Conservation (phyloP, 2,797 vertebrate genomes). For the Clangula hyemalis region DNA sequence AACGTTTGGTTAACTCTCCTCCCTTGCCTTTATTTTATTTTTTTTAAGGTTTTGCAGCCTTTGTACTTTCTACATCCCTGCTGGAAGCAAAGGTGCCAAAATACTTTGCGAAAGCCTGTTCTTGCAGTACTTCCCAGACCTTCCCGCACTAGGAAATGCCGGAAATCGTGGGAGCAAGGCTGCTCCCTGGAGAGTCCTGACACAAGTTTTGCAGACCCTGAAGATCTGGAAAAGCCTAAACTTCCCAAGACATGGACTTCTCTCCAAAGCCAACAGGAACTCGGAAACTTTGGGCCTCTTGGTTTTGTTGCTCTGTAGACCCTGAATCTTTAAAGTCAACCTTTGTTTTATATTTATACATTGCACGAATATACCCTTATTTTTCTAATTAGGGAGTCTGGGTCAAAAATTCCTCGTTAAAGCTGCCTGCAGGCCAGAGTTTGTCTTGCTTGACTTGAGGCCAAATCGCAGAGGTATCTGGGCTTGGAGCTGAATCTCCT, state of each 20-base stretch:
- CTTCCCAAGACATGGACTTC: neutral
- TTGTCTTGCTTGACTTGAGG: constrained; percentile 42
- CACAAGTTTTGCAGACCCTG: constrained; percentile 7
- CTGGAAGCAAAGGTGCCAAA: constrained; percentile 49
- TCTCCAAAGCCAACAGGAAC: constrained; percentile 58
- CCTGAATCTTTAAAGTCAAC: neutral
- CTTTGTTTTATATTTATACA: constrained; percentile 9
- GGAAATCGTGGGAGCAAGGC: constrained; percentile 39
- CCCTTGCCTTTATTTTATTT: neutral
- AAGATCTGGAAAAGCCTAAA: constrained; percentile 45
- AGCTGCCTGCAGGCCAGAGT: constrained; percentile 23
- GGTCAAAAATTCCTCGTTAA: neutral
- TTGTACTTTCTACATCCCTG: constrained; percentile 16
- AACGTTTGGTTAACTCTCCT: neutral
- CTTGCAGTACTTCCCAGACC: constrained; percentile 43
- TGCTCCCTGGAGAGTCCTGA: neutral
- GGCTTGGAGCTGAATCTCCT: neutral
- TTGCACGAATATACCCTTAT: neutral
- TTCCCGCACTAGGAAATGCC: constrained; percentile 9
- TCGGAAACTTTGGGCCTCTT: constrained; percentile 42
- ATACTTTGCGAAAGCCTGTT: constrained; percentile 14
- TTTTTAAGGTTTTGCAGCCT: constrained; percentile 26
- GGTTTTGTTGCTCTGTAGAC: constrained; percentile 16
- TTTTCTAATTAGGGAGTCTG: constrained; percentile 42
- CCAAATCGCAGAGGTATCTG: neutral